Base-by-base conservation (phyloP, 37 sponge, comb jelly and placozoan species). In the Crambe crambe region DNA sequence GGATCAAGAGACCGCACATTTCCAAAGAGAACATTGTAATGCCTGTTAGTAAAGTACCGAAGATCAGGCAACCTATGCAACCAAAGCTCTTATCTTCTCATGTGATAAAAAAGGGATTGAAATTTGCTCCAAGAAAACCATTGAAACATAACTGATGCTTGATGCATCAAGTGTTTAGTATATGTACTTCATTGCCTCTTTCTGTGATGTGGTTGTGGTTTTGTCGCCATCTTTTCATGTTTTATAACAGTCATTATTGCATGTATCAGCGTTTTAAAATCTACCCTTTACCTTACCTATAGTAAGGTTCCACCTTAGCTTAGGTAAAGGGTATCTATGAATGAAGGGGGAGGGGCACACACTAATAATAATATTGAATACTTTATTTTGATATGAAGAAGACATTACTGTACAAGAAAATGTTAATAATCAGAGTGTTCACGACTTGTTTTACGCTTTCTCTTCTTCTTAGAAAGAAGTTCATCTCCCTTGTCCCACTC, bases 401-500 rank as follows among this genome's bases (percentile, higher is more conserved):
- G 12, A 47, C 51, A 15, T 47, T 47, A 12, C 51, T 47, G 51
- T 47, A 47, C 51, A 47, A 47, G 5, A 61, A 23, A 61, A 61
- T 61, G 15, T 61, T 61, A 9, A 29, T 9, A 61, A 20, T 61
- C 63, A 27, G n/a, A 47, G 51, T 47, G 51, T 47, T 47, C 51
- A 23, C 31, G 47, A 37, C 38, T 75, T 26, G 34, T 56, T 12
- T 37, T n/a, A 3, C 23, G 25, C 38, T 75, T 75, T 9, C 34
- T 12, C 37, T 76, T 68, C 26, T 77, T 75, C 58, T 88, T 88
- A 38, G 37, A 5, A 23, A 89, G 77, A 10, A 78, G 29, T 40
- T 84, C 66, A 27, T 89, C 90, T 69, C 84, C 84, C 25, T 58
- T 58, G 0, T 59, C 47, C 59, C 66, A 89, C 64, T 89, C 84